Conservation (phyloP, 2,888 invertebrate genomes). For the Hyppa rectilinea region DNA sequence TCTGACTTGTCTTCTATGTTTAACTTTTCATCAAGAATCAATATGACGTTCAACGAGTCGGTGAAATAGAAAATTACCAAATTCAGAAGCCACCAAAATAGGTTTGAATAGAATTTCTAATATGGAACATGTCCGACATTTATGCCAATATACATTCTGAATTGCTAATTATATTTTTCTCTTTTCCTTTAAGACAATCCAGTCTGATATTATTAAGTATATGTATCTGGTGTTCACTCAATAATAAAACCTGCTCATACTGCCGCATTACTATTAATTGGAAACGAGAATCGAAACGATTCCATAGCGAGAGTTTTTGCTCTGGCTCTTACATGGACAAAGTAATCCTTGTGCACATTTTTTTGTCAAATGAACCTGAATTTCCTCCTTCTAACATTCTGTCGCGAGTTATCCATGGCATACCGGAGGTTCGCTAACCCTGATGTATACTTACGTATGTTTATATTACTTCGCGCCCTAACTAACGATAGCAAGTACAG, state of each 20-base stretch:
- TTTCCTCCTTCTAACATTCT: conserved; percentile 12
- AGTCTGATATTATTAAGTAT: conserved; percentile 36
- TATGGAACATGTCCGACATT: conserved; percentile 18
- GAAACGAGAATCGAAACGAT: conserved; percentile 42
- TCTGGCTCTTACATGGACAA: conserved; percentile 7
- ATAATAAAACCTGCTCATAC: conserved; percentile 29
- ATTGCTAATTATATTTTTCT: conserved; percentile 27
- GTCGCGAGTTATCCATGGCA: conserved; percentile 2
- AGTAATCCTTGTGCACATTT: conserved; percentile 29
- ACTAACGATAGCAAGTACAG: conserved; percentile 52
- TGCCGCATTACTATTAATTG: conserved; percentile 30
- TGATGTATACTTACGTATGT: conserved; percentile 19
- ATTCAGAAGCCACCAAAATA: not conserved
- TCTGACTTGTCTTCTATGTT: not conserved
- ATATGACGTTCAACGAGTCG: conserved; percentile 9
- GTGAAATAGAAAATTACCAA: not conserved
- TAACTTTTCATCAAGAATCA: conserved; percentile 6
- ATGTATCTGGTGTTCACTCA: conserved; percentile 27
- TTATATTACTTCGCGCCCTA: conserved; percentile 48
- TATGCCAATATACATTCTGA: not conserved
- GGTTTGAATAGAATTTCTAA: not conserved
- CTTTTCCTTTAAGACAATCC: conserved; percentile 7
- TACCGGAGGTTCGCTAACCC: conserved; percentile 40
- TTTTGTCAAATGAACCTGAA: conserved; percentile 17
- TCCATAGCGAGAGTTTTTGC: conserved; percentile 41